phyloP scores from a whole-genome alignment of 2,888 invertebrate species.

The Orthosia gracilis region DNA sequence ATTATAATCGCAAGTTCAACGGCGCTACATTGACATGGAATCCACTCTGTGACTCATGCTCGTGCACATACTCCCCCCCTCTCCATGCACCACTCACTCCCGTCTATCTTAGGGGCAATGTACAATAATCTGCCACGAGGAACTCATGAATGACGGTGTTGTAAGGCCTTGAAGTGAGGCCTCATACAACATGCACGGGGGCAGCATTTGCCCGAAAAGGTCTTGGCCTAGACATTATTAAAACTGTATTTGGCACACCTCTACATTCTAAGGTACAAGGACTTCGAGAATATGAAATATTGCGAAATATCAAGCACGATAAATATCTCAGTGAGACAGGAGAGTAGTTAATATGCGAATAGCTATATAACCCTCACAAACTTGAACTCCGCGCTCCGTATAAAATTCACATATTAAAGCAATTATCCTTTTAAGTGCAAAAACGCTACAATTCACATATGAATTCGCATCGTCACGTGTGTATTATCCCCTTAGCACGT shows the following conservation, averaged over 20 bases:
- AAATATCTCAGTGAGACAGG: slow-evolving; percentile 37
- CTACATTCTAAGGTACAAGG: slow-evolving; percentile 59
- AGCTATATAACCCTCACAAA: slow-evolving; percentile 16
- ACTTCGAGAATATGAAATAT: slow-evolving; percentile 46
- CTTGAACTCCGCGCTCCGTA: slow-evolving; percentile 34
- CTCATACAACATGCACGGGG: slow-evolving; percentile 37
- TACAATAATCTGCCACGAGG: slow-evolving; percentile 61
- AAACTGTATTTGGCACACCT: slow-evolving; percentile 56
- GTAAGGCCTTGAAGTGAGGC: slow-evolving; percentile 35
- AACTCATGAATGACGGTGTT: slow-evolving; percentile 58
- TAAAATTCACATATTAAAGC: slow-evolving; percentile 34
- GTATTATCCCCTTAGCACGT: slow-evolving; percentile 55
- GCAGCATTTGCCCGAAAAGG: slow-evolving; percentile 52
- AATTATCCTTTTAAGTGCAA: slow-evolving; percentile 42
- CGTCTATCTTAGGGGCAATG: slow-evolving; percentile 63
- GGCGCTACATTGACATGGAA: slow-evolving; percentile 68
- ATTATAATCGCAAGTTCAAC: slow-evolving; percentile 78
- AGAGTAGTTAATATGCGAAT: slow-evolving; percentile 40
- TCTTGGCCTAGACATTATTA: slow-evolving; percentile 62
- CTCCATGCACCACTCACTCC: slow-evolving; percentile 42
- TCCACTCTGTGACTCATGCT: slow-evolving; percentile 63
- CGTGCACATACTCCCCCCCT: slow-evolving; percentile 45
- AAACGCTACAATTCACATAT: slow-evolving; percentile 42
- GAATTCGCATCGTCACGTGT: slow-evolving; percentile 38
- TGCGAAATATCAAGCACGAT: slow-evolving; percentile 47